Evolutionary conservation across 2,113 vertebrate genomes (phyloP).

Genomic region (Colossoma macropomum): DNA sequence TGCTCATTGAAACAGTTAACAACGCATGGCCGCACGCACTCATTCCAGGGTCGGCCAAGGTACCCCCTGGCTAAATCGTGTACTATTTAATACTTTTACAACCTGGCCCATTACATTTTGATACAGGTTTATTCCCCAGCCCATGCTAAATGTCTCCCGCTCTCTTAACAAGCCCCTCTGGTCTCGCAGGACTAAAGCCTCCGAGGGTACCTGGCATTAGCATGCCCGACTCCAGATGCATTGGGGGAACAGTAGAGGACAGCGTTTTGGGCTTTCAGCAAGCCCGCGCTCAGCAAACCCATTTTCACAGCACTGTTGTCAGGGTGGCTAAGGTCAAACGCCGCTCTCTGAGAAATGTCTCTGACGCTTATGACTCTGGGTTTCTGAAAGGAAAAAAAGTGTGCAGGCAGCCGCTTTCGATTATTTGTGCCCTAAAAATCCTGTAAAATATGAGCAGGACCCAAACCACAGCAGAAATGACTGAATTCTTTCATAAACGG

Average conservation of each 20-base stretch:
- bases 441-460: constrained; percentile 74
- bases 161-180: constrained; percentile 70
- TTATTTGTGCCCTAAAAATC: constrained; percentile 80
- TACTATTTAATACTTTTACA: constrained; percentile 73
- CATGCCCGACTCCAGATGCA: constrained; percentile 73
- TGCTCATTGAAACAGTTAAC: constrained; percentile 51
- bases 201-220: constrained; percentile 49
- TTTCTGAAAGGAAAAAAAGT: constrained; percentile 21
- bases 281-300: constrained; percentile 21
- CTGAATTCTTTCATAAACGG: constrained; percentile 78
- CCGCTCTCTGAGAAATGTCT: constrained; percentile 31
- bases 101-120: constrained; percentile 72
- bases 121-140: constrained; percentile 74
- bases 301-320: constrained; percentile 18
- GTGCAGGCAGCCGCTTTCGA: constrained; percentile 75
- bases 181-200: constrained; percentile 49
- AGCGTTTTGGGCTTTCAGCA: constrained; percentile 25
- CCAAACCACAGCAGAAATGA: constrained; percentile 80
- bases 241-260: constrained; percentile 21
- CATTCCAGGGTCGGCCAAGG: constrained; percentile 49
- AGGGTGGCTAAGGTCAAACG: constrained; percentile 28
- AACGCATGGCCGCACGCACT: constrained; percentile 47
- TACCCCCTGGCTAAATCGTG: constrained; percentile 56
- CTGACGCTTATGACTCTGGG: constrained; percentile 11
- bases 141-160: constrained; percentile 71